A percentile compares a stretch with the other conserved stretches of the same genome.
Evolutionary conservation across 2,797 vertebrate species (phyloP).

Genomic region (Microctenopoma steveboyesi): DNA sequence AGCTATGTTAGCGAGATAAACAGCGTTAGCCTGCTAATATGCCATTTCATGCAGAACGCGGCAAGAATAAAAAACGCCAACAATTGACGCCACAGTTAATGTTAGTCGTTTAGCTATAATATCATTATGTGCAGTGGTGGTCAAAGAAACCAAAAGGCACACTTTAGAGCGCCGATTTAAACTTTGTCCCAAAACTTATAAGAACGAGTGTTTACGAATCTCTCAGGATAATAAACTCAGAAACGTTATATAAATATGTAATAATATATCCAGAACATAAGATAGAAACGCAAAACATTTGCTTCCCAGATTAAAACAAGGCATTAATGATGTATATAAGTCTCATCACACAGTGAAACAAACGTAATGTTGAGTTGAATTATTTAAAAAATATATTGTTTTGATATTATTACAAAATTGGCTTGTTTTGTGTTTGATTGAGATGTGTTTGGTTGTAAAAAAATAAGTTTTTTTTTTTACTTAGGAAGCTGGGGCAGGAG

Average conservation of each 20-base stretch:
- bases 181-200: background rate
- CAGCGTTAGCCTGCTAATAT: slow-evolving; percentile 34
- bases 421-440: background rate
- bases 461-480: background rate
- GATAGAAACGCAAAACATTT: background rate
- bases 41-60: slow-evolving; percentile 13
- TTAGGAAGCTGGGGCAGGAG: background rate
- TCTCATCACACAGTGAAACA: too few relatives aligned
- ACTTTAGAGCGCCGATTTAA: background rate
- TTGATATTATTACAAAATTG: background rate
- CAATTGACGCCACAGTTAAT: background rate
- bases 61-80: background rate
- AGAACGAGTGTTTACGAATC: background rate
- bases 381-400: too few relatives aligned
- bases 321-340: background rate
- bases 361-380: background rate
- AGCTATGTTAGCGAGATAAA: slow-evolving; percentile 8
- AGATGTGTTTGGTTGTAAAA: background rate
- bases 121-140: background rate
- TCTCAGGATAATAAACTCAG: background rate
- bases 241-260: background rate
- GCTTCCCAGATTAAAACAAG: background rate
- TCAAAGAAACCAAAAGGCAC: background rate
- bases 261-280: background rate
- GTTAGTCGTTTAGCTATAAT: background rate